These are phyloP conservation scores for Anser cygnoides DNA, from an alignment of 2,113 vertebrate genomes.

Conservation along the genomic window DNA sequence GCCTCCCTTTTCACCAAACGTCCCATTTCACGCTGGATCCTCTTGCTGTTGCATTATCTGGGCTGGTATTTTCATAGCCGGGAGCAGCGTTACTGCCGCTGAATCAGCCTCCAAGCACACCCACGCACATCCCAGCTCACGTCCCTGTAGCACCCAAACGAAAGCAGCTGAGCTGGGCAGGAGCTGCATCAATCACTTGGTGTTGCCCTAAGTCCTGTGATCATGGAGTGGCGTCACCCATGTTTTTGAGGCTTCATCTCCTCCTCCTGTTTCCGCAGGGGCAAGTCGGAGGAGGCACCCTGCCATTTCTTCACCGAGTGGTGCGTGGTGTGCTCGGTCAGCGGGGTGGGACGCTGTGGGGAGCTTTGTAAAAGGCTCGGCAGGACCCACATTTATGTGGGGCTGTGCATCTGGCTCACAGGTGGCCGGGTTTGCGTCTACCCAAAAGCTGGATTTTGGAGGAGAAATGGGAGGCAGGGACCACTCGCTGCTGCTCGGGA, in stretches of 20 bases:
- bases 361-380: background rate
- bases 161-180: background rate
- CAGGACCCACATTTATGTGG: accelerated
- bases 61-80: background rate
- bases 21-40: background rate
- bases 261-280: background rate
- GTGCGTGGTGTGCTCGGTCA: accelerated
- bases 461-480: background rate
- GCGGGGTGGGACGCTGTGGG: accelerated
- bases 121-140: background rate
- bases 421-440: background rate
- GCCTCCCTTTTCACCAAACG: background rate
- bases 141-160: background rate
- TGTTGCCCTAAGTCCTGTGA: background rate
- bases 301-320: background rate
- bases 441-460: background rate
- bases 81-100: background rate
- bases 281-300: background rate
- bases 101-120: background rate
- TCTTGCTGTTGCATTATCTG: background rate
- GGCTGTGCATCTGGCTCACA: background rate
- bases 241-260: background rate
- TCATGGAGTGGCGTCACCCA: accelerated
- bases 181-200: background rate
- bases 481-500: background rate